Base-by-base conservation (phyloP, 1,140 invertebrate species). In the Antheraea pernyi region DNA sequence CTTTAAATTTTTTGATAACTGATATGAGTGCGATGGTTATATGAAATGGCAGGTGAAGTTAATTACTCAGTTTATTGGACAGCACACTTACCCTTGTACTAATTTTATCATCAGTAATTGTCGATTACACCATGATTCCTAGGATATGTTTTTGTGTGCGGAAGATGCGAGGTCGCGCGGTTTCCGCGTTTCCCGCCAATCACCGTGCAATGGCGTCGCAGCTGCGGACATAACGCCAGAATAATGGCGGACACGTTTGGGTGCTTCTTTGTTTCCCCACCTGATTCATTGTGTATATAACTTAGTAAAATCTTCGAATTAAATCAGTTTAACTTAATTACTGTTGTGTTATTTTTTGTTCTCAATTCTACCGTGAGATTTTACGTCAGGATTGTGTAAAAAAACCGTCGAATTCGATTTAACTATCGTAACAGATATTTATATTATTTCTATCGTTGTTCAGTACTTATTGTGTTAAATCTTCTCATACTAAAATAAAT, bases 161-260 rank as follows among this genome's bases (percentile, higher is more conserved):
- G 71, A 73, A 73, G 71, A 63, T 46, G 30, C 71, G 67, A 69
- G 67, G 67, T 58, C 71, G 39, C 68, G 16, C 64, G 13, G 19
- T 59, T 69, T 73, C 68, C 71, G 67, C 37, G 67, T 69, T 73
- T 69, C 68, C 71, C 71, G 64, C 63, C 67, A 65, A 73, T 66
- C 69, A 66, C 71, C 71, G 71, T 67, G 71, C 61, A 73, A 69
- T 69, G 71, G 64, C 66, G 61, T 62, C 59, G 48, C 36, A 11
- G 53, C 61, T 16, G 19, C 37, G 10, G 60, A 61, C 60, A 22
- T 8, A 60, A 60, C n/a, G 59, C 18, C 16, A 9, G 10, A 10
- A 19, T 9, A 30, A 30, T 61, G 60, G 60, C 19, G 46, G 46
- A 53, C 46, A 53, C 46, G 46, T 53, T 53, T 53, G 46, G 46